Conservation (phyloP, 2,113 vertebrate genomes). For the Cygnus buccinator region DNA sequence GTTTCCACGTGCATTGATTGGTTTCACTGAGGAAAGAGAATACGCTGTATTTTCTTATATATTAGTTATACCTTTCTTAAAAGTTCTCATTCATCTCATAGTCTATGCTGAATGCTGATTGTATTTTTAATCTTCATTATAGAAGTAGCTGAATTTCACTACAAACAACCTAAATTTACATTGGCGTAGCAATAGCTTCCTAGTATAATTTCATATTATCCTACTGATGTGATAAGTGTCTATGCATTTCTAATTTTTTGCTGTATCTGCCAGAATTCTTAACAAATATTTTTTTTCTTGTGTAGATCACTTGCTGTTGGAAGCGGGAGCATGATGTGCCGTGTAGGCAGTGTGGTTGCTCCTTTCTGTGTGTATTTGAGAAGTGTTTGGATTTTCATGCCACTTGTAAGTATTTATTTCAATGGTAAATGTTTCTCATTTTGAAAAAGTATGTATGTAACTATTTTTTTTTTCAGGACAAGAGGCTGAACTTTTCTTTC, state of each 20-base stretch:
- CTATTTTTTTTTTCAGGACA: neutral
- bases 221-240: neutral
- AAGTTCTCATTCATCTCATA: neutral
- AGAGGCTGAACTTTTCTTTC: neutral
- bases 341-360: conserved; percentile 87
- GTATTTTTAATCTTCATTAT: neutral
- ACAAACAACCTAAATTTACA: neutral
- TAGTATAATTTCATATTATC: neutral
- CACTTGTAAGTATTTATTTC: conserved; percentile 80
- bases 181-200: neutral
- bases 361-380: conserved; percentile 87
- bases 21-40: neutral
- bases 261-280: neutral
- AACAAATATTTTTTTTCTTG: neutral
- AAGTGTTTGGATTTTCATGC: conserved; percentile 87
- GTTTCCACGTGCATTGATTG: neutral
- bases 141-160: neutral
- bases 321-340: conserved; percentile 92
- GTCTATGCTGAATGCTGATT: neutral
- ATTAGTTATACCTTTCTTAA: neutral
- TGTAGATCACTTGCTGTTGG: conserved; percentile 89
- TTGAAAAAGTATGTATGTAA: neutral
- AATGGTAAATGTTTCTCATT: neutral
- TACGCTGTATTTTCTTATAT: neutral
- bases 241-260: neutral